A percentile compares a stretch with the other conserved stretches of the same genome.
Evolutionary conservation across 2,797 vertebrate genomes (phyloP).

Genomic region (Alcedo quadribrachys): DNA sequence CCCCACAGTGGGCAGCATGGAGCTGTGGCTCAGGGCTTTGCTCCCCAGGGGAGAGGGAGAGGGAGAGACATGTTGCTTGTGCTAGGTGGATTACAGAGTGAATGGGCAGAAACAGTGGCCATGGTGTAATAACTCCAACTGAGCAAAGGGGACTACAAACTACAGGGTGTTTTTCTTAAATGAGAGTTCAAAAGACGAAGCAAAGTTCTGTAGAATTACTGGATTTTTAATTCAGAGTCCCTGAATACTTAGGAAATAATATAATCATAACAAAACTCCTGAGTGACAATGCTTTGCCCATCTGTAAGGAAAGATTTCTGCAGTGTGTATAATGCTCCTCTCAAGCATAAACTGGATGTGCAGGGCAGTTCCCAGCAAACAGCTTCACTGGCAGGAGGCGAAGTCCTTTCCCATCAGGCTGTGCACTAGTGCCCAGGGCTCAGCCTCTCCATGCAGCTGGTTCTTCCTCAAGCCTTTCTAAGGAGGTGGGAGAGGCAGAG

Average conservation of each 20-base stretch:
- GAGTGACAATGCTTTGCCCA: background rate
- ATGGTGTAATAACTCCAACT: background rate
- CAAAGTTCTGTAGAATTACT: background rate
- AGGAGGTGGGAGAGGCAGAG: background rate
- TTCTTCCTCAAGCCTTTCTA: background rate
- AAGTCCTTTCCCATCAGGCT: background rate
- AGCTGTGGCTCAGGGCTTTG: background rate
- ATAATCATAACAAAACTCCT: background rate
- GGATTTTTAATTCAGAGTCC: background rate
- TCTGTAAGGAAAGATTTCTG: background rate
- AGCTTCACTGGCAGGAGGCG: background rate
- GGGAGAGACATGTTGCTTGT: background rate
- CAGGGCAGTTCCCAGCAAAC: background rate
- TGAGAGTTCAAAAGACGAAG: background rate
- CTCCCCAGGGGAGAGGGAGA: background rate
- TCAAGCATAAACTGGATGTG: background rate
- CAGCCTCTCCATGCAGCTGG: background rate
- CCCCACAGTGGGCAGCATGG: background rate
- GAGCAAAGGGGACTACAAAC: background rate
- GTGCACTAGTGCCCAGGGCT: background rate
- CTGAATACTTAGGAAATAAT: background rate
- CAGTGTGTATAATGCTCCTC: background rate
- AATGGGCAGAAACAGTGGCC: accelerated
- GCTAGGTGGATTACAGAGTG: background rate
- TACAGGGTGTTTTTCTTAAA: background rate